Base-by-base conservation (phyloP, 2,888 invertebrate genomes). In the Dicyrtomina minuta region DNA sequence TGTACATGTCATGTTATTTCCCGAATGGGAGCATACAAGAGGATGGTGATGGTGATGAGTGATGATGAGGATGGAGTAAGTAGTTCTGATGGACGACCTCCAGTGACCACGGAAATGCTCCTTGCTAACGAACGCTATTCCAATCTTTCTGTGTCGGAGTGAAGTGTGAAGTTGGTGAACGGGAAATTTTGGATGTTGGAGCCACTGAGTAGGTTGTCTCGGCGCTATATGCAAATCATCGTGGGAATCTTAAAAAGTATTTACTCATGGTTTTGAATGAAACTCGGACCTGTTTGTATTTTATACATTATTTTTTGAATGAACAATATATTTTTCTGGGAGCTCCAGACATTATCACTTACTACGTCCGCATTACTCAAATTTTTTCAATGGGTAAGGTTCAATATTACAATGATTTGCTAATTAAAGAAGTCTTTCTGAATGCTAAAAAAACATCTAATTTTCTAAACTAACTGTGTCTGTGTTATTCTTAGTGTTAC, bases 141-240 rank as follows among this genome's bases (percentile, higher is more conserved):
- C 59, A 41, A 17, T 26, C 41, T 5, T 24, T 61, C n/a, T 17
- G 27, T n/a, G n/a, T n/a, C n/a, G n/a, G n/a, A n/a, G n/a, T n/a
- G n/a, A 12, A 22, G 39, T 1, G 24, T 15, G 12, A 61, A 49
- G 22, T 44, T 68, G 5, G 68, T 68, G 12, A 33, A 24, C 13
- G 55, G 61, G n/a, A 68, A 68, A 61, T 68, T 68, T 43, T 68
- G 68, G 68, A 61, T 68, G 41, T 15, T 61, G 12, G 61, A 68
- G 17, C 68, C 68, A 6, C 20, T 68, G n/a, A 33, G 41, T 55
- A 68, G 44, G 43, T 27, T 68, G 17, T 60, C 49, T 22, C 24
- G 41, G 15, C 44, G 68, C 13, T 68, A 68, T n/a, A n/a, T 53
- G 13, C 55, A 12, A 17, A 24, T 6, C 49, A 27, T 20, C 27